These are phyloP conservation scores for Chaetophractus vellerosus DNA, from an alignment of 2,797 vertebrate species.

Conservation along the genomic window DNA sequence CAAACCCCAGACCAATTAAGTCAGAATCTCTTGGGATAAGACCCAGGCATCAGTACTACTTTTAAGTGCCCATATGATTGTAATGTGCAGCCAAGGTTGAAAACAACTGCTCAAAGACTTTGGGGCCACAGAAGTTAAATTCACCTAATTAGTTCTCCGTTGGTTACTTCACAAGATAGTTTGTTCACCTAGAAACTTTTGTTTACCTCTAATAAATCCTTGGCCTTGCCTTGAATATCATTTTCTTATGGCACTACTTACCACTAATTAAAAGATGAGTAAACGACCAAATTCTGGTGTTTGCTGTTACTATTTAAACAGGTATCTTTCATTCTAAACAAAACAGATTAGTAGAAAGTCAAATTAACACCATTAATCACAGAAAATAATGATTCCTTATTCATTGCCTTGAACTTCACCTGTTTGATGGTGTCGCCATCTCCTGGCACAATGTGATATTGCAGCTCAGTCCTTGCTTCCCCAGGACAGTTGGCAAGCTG, in stretches of 20 bases:
- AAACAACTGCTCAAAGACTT: neutral
- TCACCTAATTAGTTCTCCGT: neutral
- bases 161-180: neutral
- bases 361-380: neutral
- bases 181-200: neutral
- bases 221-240: neutral
- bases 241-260: constrained; percentile 32
- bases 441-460: constrained; percentile 60
- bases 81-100: neutral
- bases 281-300: neutral
- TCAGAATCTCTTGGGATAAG: neutral
- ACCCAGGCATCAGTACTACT: neutral
- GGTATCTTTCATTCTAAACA: constrained; percentile 21
- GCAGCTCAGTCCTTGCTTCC: neutral
- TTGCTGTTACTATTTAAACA: constrained; percentile 17
- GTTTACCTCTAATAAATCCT: neutral
- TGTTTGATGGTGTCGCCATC: constrained; percentile 49
- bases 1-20: neutral
- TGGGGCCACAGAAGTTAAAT: neutral
- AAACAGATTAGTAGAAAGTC: neutral
- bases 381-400: neutral
- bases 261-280: constrained; percentile 24
- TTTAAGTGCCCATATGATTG: neutral
- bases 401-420: neutral
- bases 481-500: neutral